Evolutionary conservation across 2,888 invertebrate species (phyloP).

Genomic region (Clanis bilineata): DNA sequence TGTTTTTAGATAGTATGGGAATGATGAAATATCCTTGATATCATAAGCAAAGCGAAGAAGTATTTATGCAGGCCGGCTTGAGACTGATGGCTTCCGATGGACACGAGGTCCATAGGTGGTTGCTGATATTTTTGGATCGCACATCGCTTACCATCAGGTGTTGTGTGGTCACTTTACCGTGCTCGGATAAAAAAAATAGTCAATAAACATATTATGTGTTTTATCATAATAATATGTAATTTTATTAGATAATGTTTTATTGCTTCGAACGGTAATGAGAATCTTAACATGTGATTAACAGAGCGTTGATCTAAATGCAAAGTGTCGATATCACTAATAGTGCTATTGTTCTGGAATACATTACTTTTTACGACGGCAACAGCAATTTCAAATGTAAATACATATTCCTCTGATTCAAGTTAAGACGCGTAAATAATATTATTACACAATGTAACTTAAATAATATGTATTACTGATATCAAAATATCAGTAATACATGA

Average conservation of each 20-base stretch:
- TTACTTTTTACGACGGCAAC: slow-evolving; percentile 13
- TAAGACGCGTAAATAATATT: too few relatives aligned
- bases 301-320: slow-evolving; percentile 40
- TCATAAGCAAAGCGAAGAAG: too few relatives aligned
- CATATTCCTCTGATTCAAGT: background rate
- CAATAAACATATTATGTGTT: background rate
- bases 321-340: slow-evolving; percentile 38
- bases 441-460: too few relatives aligned
- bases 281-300: slow-evolving; percentile 20
- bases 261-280: background rate
- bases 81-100: too few relatives aligned
- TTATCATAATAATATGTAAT: background rate
- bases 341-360: slow-evolving; percentile 35
- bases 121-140: too few relatives aligned
- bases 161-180: too few relatives aligned
- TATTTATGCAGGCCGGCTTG: too few relatives aligned
- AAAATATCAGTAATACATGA: too few relatives aligned
- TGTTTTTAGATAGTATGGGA: background rate
- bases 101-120: too few relatives aligned
- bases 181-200: background rate
- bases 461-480: too few relatives aligned
- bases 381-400: slow-evolving; percentile 17
- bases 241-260: slow-evolving; percentile 1
- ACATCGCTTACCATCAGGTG: too few relatives aligned
- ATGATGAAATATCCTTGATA: too few relatives aligned